Evolutionary conservation across 2,113 vertebrate genomes (phyloP).

Genomic region (Eidolon helvum): DNA sequence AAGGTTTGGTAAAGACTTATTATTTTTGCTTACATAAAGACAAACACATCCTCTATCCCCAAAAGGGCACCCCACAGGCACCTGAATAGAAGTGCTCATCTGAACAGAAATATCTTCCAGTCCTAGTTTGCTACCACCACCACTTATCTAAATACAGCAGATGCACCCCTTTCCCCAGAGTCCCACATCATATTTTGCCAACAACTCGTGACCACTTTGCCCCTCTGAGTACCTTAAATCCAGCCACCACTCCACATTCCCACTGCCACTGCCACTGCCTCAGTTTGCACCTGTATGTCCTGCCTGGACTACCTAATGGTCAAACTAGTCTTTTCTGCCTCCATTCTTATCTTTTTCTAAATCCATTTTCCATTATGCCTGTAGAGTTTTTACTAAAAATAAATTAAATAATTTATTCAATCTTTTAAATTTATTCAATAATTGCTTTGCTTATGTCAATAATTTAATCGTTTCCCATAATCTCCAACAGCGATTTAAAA

Average conservation of each 20-base stretch:
- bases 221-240: background rate
- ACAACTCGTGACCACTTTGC: background rate
- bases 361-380: background rate
- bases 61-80: background rate
- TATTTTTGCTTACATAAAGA: background rate
- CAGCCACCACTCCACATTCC: background rate
- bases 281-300: background rate
- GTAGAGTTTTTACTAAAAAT: background rate
- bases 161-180: background rate
- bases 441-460: background rate
- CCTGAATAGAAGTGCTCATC: background rate
- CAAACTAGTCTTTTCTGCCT: background rate
- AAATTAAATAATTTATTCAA: background rate
- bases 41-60: background rate
- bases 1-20: background rate
- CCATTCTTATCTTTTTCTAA: background rate
- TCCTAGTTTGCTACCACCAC: background rate
- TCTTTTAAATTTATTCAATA: background rate
- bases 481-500: background rate
- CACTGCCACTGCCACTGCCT: background rate
- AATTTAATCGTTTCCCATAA: background rate
- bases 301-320: background rate
- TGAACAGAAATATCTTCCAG: background rate
- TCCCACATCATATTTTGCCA: background rate
- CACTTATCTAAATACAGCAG: background rate